A percentile compares a stretch with the other conserved stretches of the same genome.
phyloP scores from a whole-genome alignment of 2,113 vertebrate genomes.

The Gnathonemus longibarbis region DNA sequence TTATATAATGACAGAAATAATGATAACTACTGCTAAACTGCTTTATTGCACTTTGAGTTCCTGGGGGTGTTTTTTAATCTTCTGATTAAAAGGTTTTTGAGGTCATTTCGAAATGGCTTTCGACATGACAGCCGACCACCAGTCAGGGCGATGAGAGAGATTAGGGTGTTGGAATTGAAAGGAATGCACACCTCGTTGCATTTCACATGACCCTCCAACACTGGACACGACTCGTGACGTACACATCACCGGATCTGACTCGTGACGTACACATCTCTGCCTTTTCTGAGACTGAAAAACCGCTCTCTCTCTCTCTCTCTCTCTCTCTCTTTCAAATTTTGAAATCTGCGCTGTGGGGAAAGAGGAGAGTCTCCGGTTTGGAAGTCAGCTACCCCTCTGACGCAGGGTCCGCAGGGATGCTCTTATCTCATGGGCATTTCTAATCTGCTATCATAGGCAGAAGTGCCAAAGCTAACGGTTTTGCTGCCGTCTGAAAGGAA shows the following conservation, averaged over 20 bases:
- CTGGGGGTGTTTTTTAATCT: not conserved
- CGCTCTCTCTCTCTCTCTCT: not conserved
- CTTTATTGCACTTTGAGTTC: not conserved
- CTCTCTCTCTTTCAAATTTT: not conserved
- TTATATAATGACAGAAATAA: not conserved
- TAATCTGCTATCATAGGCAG: not conserved
- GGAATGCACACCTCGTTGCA: not conserved
- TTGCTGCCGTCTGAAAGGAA: not conserved
- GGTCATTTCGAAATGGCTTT: not conserved
- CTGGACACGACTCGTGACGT: not conserved
- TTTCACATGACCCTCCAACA: not conserved
- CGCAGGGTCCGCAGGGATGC: not conserved
- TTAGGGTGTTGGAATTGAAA: not conserved
- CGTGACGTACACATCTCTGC: not conserved
- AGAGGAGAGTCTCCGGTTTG: not conserved
- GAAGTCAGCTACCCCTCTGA: not conserved
- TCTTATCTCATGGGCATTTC: not conserved
- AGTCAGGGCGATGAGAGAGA: not conserved
- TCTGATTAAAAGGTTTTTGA: not conserved
- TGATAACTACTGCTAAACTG: not conserved
- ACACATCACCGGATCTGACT: not conserved
- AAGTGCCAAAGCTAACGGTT: not conserved
- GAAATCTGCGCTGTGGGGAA: not conserved
- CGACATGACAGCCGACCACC: not conserved
- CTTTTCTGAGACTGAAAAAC: not conserved